A percentile compares a stretch with the other conserved stretches of the same genome.
phyloP scores from a whole-genome alignment of 2,888 invertebrate species.

The Gisinianus flammeolus region DNA sequence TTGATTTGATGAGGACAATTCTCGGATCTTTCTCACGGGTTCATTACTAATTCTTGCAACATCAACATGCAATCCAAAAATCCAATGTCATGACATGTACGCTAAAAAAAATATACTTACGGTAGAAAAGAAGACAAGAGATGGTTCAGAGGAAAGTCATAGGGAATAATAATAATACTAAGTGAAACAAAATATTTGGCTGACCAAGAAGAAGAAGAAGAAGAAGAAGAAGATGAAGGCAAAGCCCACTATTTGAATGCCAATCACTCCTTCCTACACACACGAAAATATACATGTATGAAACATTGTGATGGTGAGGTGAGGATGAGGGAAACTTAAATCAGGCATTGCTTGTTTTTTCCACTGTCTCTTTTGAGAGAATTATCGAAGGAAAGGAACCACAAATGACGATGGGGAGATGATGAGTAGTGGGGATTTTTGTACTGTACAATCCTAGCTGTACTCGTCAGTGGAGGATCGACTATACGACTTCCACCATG shows the following conservation, averaged over 20 bases:
- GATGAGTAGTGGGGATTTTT: too few species aligned
- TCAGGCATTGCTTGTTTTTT: too few species aligned
- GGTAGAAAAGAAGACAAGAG: not conserved
- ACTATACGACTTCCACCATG: too few species aligned
- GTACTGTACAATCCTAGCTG: conserved; percentile 1
- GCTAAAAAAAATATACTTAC: not conserved
- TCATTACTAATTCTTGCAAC: conserved; percentile 33
- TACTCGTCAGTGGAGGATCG: too few species aligned
- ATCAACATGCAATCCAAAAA: not conserved
- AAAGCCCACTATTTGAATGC: conserved; percentile 15
- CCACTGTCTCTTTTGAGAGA: too few species aligned
- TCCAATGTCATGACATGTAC: not conserved
- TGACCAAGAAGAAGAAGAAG: not conserved
- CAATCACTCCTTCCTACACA: conserved; percentile 24
- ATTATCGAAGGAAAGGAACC: not conserved
- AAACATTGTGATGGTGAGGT: not conserved
- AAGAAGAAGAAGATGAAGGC: not conserved
- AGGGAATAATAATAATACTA: not conserved
- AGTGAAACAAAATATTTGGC: not conserved
- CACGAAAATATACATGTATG: not conserved
- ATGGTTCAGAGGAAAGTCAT: too few species aligned
- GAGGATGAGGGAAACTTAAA: not conserved
- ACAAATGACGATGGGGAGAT: too few species aligned
- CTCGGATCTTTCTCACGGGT: conserved; percentile 31
- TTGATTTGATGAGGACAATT: conserved; percentile 21